A percentile compares a stretch with the other conserved stretches of the same genome.
phyloP scores from a whole-genome alignment of 2,888 invertebrate species.

The Yponomeuta cagnagella region DNA sequence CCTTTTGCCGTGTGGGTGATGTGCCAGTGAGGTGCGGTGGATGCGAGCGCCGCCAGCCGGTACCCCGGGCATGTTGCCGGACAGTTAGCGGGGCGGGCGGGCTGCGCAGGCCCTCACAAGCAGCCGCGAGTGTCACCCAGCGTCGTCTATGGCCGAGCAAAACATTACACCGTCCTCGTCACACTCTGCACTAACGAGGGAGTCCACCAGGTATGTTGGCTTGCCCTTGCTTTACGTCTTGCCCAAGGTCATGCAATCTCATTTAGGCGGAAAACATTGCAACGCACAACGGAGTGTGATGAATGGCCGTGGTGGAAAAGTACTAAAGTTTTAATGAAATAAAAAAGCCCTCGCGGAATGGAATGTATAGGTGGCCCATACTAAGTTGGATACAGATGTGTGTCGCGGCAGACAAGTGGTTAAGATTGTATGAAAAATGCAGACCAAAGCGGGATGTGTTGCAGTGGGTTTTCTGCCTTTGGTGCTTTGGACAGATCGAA shows the following conservation, averaged over 20 bases:
- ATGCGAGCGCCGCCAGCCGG: conserved; percentile 61
- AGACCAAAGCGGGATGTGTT: too few species aligned
- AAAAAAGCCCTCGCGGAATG: too few species aligned
- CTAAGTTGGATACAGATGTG: too few species aligned
- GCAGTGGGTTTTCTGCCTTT: too few species aligned
- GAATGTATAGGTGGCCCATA: too few species aligned
- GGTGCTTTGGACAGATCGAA: too few species aligned
- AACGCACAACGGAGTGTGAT: too few species aligned
- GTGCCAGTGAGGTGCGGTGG: conserved; percentile 36
- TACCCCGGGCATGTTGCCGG: conserved; percentile 73
- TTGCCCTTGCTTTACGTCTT: conserved; percentile 14
- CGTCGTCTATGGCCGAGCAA: conserved; percentile 95
- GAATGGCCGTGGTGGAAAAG: too few species aligned
- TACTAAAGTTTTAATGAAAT: too few species aligned
- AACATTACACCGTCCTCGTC: conserved; percentile 82
- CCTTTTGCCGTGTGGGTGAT: conserved; percentile 32
- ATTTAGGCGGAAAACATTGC: too few species aligned
- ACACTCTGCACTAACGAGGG: conserved; percentile 84
- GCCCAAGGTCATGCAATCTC: not conserved
- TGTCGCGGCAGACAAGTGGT: too few species aligned
- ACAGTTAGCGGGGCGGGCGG: conserved; percentile 76
- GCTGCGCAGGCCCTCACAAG: conserved; percentile 74
- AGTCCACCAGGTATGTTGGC: conserved; percentile 68
- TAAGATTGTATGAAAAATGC: too few species aligned
- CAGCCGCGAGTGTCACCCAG: conserved; percentile 80